Evolutionary conservation across 2,888 invertebrate genomes (phyloP), one percentile per base, ranked within the genome.

Genomic region (Agrotis segetum): DNA sequence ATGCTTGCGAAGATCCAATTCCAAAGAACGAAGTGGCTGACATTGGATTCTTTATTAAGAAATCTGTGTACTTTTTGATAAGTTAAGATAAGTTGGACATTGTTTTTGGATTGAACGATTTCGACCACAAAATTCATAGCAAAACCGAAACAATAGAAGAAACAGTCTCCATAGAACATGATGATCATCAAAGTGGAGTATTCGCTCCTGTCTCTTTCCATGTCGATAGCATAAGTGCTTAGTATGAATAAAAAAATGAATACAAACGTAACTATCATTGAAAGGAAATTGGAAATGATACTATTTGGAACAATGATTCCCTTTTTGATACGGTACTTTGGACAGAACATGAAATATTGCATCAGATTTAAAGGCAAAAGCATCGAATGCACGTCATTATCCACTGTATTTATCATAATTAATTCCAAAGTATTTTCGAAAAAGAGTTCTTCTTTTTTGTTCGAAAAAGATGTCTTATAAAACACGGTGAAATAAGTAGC

Each of bases 321-420:
- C 17, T 68, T 11, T 29, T 46, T 53, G 17, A 67, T 67, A 19
- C 67, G 19, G 21, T 68, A 68, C n/a, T 68, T 68, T 3, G 68
- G 67, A 52, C 40, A 52, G 24, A 29, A 52, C 50, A 29, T 47
- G 13, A 69, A n/a, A 69, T 69, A 19, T 67, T 67, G 66, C 47
- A 40, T 67, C 3, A 74, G 16, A 16, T 77, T 71, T 5, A 81
- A 71, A 55, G 77, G 81, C 2, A 50, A 66, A 1, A 81, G n/a
- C 63, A 81, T 58, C 0, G 55, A 19, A 29, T 81, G 71, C 0
- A 80, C 16, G 21, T 76, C 76, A 46, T 64, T 55, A 1, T 73
- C 69, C 47, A 80, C 52, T 2, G 17, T 34, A 13, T 71, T 68
- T 13, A 58, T 60, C 1, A 40, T 14, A 0, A 9, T 1, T 11